These are phyloP conservation scores for Emydoidea blandingii DNA, from an alignment of 2,797 vertebrate species.

Conservation along the genomic window DNA sequence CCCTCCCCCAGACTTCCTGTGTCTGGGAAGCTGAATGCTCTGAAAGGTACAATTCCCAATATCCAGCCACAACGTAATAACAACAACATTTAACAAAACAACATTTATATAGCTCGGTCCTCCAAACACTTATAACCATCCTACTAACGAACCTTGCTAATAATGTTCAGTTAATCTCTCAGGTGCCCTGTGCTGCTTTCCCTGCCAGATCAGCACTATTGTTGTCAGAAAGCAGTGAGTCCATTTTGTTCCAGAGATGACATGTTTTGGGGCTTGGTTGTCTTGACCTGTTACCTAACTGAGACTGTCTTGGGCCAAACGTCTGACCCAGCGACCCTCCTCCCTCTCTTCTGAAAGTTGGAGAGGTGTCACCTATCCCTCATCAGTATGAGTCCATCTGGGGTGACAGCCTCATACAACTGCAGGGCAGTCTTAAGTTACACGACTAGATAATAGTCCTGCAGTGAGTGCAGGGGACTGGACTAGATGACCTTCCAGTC, in stretches of 20 bases:
- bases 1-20: background rate
- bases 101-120: no score
- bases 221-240: background rate
- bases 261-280: background rate
- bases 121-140: background rate
- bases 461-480: no score
- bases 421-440: no score
- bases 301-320: no score
- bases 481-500: no score
- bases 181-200: background rate
- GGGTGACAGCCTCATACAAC: no score
- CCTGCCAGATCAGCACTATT: background rate
- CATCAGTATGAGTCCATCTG: no score
- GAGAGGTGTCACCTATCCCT: no score
- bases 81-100: background rate
- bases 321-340: no score
- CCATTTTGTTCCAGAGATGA: background rate
- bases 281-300: no score
- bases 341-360: no score
- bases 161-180: background rate
- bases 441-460: no score
- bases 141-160: background rate
- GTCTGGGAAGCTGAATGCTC: background rate
- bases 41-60: background rate
- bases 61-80: background rate